These are phyloP conservation scores for Mesembrinibis cayennensis DNA, from an alignment of 2,113 vertebrate species.

Conservation along the genomic window DNA sequence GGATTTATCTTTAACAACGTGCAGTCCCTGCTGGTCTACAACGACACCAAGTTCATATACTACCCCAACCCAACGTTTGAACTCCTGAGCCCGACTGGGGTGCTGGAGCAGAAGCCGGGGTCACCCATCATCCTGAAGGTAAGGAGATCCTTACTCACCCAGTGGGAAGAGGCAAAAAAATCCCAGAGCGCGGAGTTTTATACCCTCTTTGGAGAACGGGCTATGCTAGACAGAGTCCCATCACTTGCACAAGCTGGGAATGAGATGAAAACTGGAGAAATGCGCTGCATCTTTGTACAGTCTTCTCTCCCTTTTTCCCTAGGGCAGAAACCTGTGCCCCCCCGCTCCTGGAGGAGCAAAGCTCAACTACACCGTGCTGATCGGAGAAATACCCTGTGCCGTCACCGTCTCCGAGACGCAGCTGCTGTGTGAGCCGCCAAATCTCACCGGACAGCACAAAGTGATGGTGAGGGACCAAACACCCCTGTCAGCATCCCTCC, in stretches of 20 bases:
- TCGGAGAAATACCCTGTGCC: slow-evolving; percentile 91
- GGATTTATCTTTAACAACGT: slow-evolving; percentile 99
- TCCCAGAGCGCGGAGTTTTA: no score
- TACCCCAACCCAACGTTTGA: slow-evolving; percentile 96
- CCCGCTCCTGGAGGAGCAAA: slow-evolving; percentile 90
- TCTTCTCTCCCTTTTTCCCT: slow-evolving; percentile 38
- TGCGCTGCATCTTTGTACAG: not conserved
- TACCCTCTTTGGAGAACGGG: accelerated
- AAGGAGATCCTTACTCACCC: not conserved
- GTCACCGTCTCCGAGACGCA: slow-evolving; percentile 96
- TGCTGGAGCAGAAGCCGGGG: slow-evolving; percentile 95
- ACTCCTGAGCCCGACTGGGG: slow-evolving; percentile 84
- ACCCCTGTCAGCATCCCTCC: not conserved
- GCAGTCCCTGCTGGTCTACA: slow-evolving; percentile 91
- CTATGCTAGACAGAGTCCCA: accelerated
- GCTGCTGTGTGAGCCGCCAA: slow-evolving; percentile 94
- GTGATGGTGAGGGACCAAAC: slow-evolving; percentile 79
- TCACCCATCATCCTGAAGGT: slow-evolving; percentile 98
- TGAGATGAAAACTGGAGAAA: not conserved
- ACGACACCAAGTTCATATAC: slow-evolving; percentile 96
- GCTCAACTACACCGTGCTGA: slow-evolving; percentile 95
- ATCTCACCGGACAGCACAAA: slow-evolving; percentile 94
- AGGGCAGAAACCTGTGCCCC: slow-evolving; percentile 97
- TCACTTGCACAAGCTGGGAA: not conserved
- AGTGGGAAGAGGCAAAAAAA: not conserved